Evolutionary conservation across 2,888 invertebrate genomes (phyloP).

Genomic region (Calameuta filiformis): DNA sequence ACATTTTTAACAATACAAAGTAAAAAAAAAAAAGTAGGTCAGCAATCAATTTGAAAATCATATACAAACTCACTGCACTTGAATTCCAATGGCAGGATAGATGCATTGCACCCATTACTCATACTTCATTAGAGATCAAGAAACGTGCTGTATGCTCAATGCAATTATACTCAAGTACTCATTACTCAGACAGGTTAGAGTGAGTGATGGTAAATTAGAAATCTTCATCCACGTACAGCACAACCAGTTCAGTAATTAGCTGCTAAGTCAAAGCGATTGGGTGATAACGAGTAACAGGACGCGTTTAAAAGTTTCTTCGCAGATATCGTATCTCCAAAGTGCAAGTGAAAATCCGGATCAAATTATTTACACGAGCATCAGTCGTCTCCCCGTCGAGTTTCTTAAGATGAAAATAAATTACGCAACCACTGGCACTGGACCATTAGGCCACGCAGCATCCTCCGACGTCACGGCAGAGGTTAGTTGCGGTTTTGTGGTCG

Average conservation of each 20-base stretch:
- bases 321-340: not conserved
- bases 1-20: not conserved
- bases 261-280: not conserved
- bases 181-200: not conserved
- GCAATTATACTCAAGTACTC: not conserved
- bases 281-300: not conserved
- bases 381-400: not conserved
- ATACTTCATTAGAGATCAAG: not conserved
- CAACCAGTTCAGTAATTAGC: not conserved
- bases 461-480: conserved; percentile 14
- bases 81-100: not conserved
- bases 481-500: conserved; percentile 40
- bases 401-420: conserved; percentile 17
- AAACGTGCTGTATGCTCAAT: not conserved
- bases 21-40: not conserved
- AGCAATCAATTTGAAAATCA: not conserved
- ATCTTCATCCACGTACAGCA: not conserved
- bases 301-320: not conserved
- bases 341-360: not conserved
- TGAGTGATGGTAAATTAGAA: not conserved
- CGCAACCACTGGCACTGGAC: conserved; percentile 22
- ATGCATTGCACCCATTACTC: not conserved
- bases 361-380: not conserved
- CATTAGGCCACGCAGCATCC: conserved; percentile 36
- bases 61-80: not conserved